Base-by-base conservation (phyloP, 1,140 invertebrate species). In the Hypsibius dujardini region DNA sequence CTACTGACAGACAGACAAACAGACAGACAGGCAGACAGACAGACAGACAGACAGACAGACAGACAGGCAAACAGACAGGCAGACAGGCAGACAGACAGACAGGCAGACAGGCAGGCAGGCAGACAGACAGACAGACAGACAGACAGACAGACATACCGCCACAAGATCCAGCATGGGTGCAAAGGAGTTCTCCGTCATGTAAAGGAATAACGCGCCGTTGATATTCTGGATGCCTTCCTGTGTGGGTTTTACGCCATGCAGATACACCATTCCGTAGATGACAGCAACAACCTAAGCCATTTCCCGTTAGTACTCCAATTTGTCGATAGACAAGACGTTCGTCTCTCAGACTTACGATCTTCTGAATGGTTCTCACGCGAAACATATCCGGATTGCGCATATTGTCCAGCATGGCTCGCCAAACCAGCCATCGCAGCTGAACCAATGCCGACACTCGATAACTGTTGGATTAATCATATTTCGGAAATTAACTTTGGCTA, bases 211-310 rank as follows among this genome's bases (percentile, higher is more conserved):
- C 15, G 88, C 90, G 69, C 94, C 94, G 77, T 95, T 95, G 72
- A 96, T 92, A 78, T 96, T 96, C 86, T 90, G 90, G 0, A 95
- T 88, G 1, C 90, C 90, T 75, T 90, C 87, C 79, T 95, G 87
- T 75, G 89, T 86, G 47, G 90, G 76, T 75, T 85, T 67, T 3
- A 45, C 62, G 0, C 62, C 62, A 67, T 42, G 12, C 76, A 88
- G 89, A 80, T 92, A 98, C 71, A 97, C 87, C 1, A 92, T 78
- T 2, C 92, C 92, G 73, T 96, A 86, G 1, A 95, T 78, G 2
- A 91, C 76, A 2, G 90, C 86, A 2, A 94, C 86, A 82, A 92
- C 85, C 62, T 67, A 67, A 12, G 45, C 3, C 12, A 67, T 56
- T 7, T 56, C 50, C 7, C n/a, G n/a, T 56, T 56, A 56, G 7